phyloP scores from a whole-genome alignment of 2,113 vertebrate species.

The Sinocyclocheilus maitianheensis region DNA sequence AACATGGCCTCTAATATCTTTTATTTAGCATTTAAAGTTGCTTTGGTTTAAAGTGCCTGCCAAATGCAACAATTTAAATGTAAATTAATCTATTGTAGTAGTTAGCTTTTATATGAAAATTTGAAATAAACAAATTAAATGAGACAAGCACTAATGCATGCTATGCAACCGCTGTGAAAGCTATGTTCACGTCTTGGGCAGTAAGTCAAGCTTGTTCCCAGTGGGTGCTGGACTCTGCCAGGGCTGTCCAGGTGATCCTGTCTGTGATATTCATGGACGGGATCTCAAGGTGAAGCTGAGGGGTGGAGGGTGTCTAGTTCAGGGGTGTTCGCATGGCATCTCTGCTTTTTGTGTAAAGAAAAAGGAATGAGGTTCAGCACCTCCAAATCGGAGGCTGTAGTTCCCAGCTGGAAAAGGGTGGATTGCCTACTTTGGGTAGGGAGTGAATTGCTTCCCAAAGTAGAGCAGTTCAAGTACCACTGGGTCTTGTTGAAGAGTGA shows the following conservation, averaged over 20 bases:
- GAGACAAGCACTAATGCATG: not conserved
- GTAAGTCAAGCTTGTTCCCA: not conserved
- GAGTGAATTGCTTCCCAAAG: not conserved
- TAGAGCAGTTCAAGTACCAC: not conserved
- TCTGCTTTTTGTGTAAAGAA: not conserved
- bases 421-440: not conserved
- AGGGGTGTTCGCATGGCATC: not conserved
- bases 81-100: not conserved
- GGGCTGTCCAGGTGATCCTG: not conserved
- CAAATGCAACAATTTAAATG: not conserved
- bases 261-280: not conserved
- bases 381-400: not conserved
- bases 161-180: not conserved
- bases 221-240: not conserved
- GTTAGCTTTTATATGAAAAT: not conserved
- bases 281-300: not conserved
- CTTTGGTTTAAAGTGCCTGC: not conserved
- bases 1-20: not conserved
- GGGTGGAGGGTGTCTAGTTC: not conserved
- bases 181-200: not conserved
- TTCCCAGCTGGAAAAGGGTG: not conserved
- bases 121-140: not conserved
- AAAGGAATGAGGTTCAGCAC: not conserved
- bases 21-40: not conserved
- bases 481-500: not conserved